Percentiles rank a stretch among this genome's conserved stretches.
These are phyloP conservation scores for Lordiphosa mommai DNA, from an alignment of 1,140 invertebrate species.

Conservation along the genomic window DNA sequence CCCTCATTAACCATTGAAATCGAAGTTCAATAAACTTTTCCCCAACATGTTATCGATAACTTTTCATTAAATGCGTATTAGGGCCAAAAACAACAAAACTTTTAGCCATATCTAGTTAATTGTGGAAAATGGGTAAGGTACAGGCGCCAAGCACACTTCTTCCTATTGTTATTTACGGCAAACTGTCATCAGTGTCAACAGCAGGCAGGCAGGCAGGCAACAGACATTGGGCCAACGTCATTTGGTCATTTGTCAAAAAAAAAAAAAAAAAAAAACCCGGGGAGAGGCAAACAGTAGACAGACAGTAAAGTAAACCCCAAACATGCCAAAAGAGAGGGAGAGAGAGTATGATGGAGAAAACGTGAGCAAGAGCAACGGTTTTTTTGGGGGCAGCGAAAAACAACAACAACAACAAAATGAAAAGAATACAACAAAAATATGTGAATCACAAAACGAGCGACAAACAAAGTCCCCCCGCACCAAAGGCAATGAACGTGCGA, in stretches of 20 bases:
- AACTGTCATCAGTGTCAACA: slow-evolving; percentile 46
- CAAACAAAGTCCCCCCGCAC: background rate
- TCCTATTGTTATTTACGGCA: slow-evolving; percentile 42
- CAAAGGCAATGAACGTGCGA: slow-evolving; percentile 7
- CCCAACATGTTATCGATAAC: slow-evolving; percentile 28
- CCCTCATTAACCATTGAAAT: slow-evolving; percentile 4
- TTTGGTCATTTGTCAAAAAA: slow-evolving; percentile 39
- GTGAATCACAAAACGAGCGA: slow-evolving; percentile 14
- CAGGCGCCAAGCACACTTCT: background rate
- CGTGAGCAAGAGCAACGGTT: background rate
- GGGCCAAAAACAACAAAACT: slow-evolving; percentile 18
- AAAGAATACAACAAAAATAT: background rate
- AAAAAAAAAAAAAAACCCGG: slow-evolving; percentile 2
- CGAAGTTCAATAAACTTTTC: slow-evolving; percentile 29
- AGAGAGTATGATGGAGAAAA: background rate
- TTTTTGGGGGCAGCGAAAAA: slow-evolving; percentile 4
- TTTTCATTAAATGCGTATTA: slow-evolving; percentile 27
- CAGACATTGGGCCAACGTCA: slow-evolving; percentile 43
- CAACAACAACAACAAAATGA: background rate
- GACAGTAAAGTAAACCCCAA: slow-evolving; percentile 5
- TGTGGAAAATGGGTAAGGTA: slow-evolving; percentile 1
- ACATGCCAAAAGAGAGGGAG: background rate
- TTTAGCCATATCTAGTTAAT: slow-evolving; percentile 35
- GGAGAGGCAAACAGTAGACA: slow-evolving; percentile 11
- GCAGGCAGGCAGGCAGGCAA: slow-evolving; percentile 17